Percentiles rank a stretch among this genome's conserved stretches.
These are phyloP conservation scores for Podabrus alpinus DNA, from an alignment of 2,888 invertebrate species.

Conservation along the genomic window DNA sequence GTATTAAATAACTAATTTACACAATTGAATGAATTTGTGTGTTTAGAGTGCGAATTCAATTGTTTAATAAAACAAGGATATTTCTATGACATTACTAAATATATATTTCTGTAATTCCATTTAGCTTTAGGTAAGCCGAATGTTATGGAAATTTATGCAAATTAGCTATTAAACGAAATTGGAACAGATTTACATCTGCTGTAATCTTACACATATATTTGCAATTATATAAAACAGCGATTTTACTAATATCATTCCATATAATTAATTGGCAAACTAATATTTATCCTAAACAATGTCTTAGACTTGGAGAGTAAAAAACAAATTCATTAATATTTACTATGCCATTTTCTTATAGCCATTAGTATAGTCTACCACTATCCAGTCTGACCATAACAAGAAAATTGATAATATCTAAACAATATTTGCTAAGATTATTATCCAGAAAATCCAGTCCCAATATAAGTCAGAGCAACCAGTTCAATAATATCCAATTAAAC, in stretches of 20 bases:
- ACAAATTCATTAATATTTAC: background rate
- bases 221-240: background rate
- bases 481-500: background rate
- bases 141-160: slow-evolving; percentile 19
- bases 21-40: slow-evolving; percentile 2
- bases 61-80: slow-evolving; percentile 9
- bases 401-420: background rate
- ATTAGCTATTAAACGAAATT: slow-evolving; percentile 15
- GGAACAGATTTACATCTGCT: slow-evolving; percentile 4
- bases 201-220: slow-evolving; percentile 9
- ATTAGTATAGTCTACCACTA: background rate
- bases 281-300: background rate
- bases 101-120: slow-evolving; percentile 8
- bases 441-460: background rate
- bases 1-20: background rate
- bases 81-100: slow-evolving; percentile 14
- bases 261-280: background rate
- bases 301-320: background rate
- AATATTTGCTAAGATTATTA: background rate
- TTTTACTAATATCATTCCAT: background rate
- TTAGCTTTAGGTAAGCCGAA: slow-evolving; percentile 9
- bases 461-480: background rate
- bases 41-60: background rate
- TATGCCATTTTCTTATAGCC: background rate
- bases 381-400: background rate